These are phyloP conservation scores for Danaus plexippus DNA, from an alignment of 1,140 invertebrate genomes.

Conservation along the genomic window DNA sequence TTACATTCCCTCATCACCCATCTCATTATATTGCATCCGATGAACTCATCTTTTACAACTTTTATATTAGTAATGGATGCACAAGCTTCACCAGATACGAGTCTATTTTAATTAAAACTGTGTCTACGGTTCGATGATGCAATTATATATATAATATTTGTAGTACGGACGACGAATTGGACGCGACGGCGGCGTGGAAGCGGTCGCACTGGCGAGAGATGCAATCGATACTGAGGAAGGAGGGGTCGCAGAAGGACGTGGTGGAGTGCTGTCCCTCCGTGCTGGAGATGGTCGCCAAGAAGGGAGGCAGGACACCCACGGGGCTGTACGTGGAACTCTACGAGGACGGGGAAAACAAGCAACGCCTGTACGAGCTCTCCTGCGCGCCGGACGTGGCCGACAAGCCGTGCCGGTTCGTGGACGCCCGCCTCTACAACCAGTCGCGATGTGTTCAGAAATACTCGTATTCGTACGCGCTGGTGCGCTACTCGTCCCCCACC, in stretches of 20 bases:
- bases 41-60: slow-evolving; percentile 9
- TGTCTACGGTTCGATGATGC: no score
- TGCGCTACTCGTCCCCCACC: slow-evolving; percentile 71
- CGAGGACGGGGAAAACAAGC: slow-evolving; percentile 76
- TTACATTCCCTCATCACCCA: slow-evolving; percentile 17
- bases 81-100: background rate
- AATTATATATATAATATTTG: slow-evolving; percentile 15
- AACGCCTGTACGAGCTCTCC: slow-evolving; percentile 84
- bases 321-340: slow-evolving; percentile 84
- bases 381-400: slow-evolving; percentile 80
- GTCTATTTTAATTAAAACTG: background rate
- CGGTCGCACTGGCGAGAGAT: slow-evolving; percentile 73
- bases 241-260: slow-evolving; percentile 72
- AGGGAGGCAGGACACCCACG: slow-evolving; percentile 81
- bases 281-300: slow-evolving; percentile 82
- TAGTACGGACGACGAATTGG: slow-evolving; percentile 58
- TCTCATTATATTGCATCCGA: slow-evolving; percentile 11
- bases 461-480: slow-evolving; percentile 88
- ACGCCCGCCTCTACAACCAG: slow-evolving; percentile 77
- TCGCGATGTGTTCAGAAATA: slow-evolving; percentile 87
- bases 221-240: slow-evolving; percentile 74
- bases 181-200: slow-evolving; percentile 55
- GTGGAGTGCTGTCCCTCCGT: slow-evolving; percentile 87
- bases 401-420: slow-evolving; percentile 83
- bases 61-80: no score